Evolutionary conservation across 1,140 invertebrate genomes (phyloP), one percentile per base, ranked within the genome.

Genomic region (Myzus persicae): DNA sequence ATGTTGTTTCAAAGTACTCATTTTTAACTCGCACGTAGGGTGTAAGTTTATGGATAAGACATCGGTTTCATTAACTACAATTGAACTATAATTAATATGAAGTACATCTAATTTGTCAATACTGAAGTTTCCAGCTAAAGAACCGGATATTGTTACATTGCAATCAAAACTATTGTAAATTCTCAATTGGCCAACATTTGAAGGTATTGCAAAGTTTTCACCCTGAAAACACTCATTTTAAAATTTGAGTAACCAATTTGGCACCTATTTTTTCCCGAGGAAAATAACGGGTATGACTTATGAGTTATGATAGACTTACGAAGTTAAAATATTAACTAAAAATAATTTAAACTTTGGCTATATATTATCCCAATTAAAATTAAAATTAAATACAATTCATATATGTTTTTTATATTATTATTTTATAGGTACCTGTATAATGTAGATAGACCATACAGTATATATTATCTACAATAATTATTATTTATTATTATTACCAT

Each of bases 111-210:
- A 36, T 6, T 76, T 36, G 18, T 87, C 46, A 54, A 91, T 48
- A 82, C 4, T 44, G 20, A 22, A 97, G 14, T 42, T 46, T 42
- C n/a, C 40, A 46, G 40, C n/a, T 26, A 93, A 42, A n/a, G 84
- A 36, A 24, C 82, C 26, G 20, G 90, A 84, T 24, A 94, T 6
- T 3, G 36, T 31, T 20, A 93, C 94, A 26, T 88, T n/a, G 67
- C 94, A 94, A 42, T 91, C 82, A 59, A 96, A 94, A 4, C 96
- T 95, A 94, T 98, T 98, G 94, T 97, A 97, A 93, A 98, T 95
- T 93, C 97, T 96, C 76, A 98, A 93, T 95, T 98, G 97, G 0
- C 96, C 95, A 40, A 96, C 94, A 26, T 96, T 96, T 76, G 59
- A 42, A 1, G 59, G 42, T 20, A 44, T 2, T 20, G 26, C 6